Evolutionary conservation across 2,797 vertebrate species (phyloP), one percentile per base, ranked within the genome.

Genomic region (Sebastiscus albofasciatus): DNA sequence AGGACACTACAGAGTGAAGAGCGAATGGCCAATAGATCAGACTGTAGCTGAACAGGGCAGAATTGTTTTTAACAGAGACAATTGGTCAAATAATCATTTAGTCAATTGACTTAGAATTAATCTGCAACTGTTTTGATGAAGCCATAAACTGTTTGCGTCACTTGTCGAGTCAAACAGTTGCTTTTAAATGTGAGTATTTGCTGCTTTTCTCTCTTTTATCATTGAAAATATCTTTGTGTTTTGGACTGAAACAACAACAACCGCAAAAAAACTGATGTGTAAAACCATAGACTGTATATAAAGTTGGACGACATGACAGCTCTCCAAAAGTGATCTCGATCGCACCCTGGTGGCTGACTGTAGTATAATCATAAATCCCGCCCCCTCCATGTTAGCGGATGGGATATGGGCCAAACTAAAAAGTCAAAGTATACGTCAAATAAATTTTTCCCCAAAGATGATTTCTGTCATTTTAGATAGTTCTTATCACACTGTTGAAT

Each of bases 371-470:
- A 42, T 42, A 42, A 42, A 42, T 14, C 39, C 39, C 13, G 13
- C 39, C 39, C 39, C 39, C 39, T 46, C 0, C 6, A 46, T 46
- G 42, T 46, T 46, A 46, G 42, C 0, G 42, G 42, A 46, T 18
- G 42, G 42, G 16, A 18, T 14, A 46, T 46, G 42, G 42, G 42
- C 0, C 42, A 46, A 46, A 46, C 14, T 46, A 46, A 46, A 46
- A 46, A 46, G 16, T 46, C 16, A 46, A 46, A 46, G 14, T 46
- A 2, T 6, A 46, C 6, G 39, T 46, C 42, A 46, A 8, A 46
- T 46, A 16, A 0, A 18, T 8, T 46, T 46, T 46, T 46, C 0
- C 0, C 16, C 0, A 18, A 4, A 46, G 16, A 2, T 46, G 16
- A 7, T 46, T 46, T 4, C 42, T 46, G 16, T 46, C 42, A 46